Conservation (phyloP, 2,797 vertebrate genomes). For the Champsocephalus esox region DNA sequence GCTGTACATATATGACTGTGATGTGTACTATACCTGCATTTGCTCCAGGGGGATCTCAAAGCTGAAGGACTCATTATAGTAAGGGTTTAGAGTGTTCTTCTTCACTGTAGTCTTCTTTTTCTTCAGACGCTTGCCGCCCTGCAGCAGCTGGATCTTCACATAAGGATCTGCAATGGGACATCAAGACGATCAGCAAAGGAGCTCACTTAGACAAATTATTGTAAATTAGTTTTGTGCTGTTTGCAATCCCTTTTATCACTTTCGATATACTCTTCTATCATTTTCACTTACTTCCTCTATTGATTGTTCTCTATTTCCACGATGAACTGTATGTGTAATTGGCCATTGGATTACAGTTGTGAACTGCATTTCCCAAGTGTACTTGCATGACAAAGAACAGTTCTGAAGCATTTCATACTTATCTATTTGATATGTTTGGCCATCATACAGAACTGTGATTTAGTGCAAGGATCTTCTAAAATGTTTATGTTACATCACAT, state of each 20-base stretch:
- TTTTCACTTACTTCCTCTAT: background rate
- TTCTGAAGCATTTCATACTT: background rate
- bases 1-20: background rate
- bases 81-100: conserved; percentile 98
- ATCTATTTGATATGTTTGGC: background rate
- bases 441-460: background rate
- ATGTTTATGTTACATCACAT: background rate
- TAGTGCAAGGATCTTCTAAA: background rate
- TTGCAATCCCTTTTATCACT: background rate
- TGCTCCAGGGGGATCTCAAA: conserved; percentile 99
- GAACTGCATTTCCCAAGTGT: background rate
- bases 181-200: conserved; percentile 17
- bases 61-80: conserved; percentile 99
- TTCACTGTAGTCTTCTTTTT: conserved; percentile 99
- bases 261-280: background rate
- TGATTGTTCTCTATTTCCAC: background rate
- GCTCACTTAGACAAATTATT: background rate
- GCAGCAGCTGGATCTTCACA: conserved; percentile 97
- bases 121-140: conserved; percentile 97
- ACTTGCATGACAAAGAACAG: background rate
- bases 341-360: background rate
- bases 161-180: conserved; percentile 91
- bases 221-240: background rate
- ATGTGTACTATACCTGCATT: conserved; percentile 90
- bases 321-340: background rate